Evolutionary conservation across 30 jellyfish, hydroid and myxozoan genomes (phyloP).

Genomic region (Chrysaora quinquecirrha): DNA sequence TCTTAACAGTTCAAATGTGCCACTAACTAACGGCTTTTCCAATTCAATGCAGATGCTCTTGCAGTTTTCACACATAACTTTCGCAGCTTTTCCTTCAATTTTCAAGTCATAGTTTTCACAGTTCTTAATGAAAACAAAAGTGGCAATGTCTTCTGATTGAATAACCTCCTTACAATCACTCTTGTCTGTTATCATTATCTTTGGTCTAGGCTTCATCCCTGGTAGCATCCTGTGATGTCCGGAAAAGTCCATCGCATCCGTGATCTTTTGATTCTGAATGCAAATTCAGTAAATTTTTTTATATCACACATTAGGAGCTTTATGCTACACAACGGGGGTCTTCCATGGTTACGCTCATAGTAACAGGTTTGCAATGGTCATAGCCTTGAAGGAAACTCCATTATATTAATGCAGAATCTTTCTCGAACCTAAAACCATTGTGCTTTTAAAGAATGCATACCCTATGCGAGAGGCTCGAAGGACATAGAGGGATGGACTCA

Average conservation of each 20-base stretch:
- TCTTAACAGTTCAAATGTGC: slow-evolving; percentile 72
- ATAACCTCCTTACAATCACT: slow-evolving; percentile 55
- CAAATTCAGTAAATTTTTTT: too few species aligned
- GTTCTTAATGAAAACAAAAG: slow-evolving; percentile 72
- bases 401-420: too few species aligned
- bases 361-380: too few species aligned
- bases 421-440: too few species aligned
- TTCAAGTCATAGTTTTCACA: slow-evolving; percentile 66
- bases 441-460: too few species aligned
- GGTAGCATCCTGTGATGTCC: slow-evolving; percentile 71
- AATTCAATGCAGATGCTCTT: slow-evolving; percentile 25
- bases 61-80: slow-evolving; percentile 72
- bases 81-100: slow-evolving; percentile 89
- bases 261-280: too few species aligned
- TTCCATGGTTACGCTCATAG: too few species aligned
- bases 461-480: too few species aligned
- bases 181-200: slow-evolving; percentile 42
- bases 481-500: too few species aligned
- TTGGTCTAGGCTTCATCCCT: slow-evolving; percentile 93
- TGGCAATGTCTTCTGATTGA: slow-evolving; percentile 60
- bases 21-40: slow-evolving; percentile 71
- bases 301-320: too few species aligned
- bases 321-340: too few species aligned
- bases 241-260: slow-evolving; percentile 64
- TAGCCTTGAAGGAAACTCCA: too few species aligned